Evolutionary conservation across 2,888 invertebrate species (phyloP).

Genomic region (Perizoma flavofasciatum): DNA sequence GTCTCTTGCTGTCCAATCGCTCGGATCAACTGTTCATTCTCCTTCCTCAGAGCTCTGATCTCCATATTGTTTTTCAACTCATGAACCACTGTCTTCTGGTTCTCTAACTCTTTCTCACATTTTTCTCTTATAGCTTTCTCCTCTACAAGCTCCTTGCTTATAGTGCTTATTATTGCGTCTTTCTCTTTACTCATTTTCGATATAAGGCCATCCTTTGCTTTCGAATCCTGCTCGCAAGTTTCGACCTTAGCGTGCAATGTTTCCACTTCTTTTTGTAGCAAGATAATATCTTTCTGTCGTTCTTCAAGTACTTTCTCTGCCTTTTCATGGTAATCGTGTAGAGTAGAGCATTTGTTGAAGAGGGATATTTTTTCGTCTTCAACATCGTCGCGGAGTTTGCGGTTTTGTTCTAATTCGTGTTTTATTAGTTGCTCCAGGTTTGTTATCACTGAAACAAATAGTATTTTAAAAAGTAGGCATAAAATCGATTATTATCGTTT

Average conservation of each 20-base stretch:
- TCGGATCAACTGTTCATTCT: slow-evolving; percentile 61
- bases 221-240: slow-evolving; percentile 44
- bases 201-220: slow-evolving; percentile 42
- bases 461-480: background rate
- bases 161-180: slow-evolving; percentile 46
- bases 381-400: slow-evolving; percentile 45
- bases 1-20: slow-evolving; percentile 60
- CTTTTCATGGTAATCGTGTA: slow-evolving; percentile 59
- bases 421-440: slow-evolving; percentile 53
- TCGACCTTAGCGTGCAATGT: slow-evolving; percentile 41
- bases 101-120: slow-evolving; percentile 37
- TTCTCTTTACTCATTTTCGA: slow-evolving; percentile 48
- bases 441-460: slow-evolving; percentile 54
- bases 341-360: slow-evolving; percentile 52
- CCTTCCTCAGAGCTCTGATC: slow-evolving; percentile 52
- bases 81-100: slow-evolving; percentile 22
- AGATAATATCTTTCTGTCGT: slow-evolving; percentile 51
- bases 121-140: slow-evolving; percentile 50
- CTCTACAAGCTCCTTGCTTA: slow-evolving; percentile 55
- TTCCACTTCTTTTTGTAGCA: slow-evolving; percentile 46
- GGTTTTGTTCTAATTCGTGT: slow-evolving; percentile 47
- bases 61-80: slow-evolving; percentile 45
- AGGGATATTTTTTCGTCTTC: slow-evolving; percentile 51
- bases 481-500: too few species aligned
- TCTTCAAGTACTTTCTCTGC: slow-evolving; percentile 56